A percentile compares a stretch with the other conserved stretches of the same genome.
Evolutionary conservation across 1,140 invertebrate genomes (phyloP).

Genomic region (Halictus rubicundus): DNA sequence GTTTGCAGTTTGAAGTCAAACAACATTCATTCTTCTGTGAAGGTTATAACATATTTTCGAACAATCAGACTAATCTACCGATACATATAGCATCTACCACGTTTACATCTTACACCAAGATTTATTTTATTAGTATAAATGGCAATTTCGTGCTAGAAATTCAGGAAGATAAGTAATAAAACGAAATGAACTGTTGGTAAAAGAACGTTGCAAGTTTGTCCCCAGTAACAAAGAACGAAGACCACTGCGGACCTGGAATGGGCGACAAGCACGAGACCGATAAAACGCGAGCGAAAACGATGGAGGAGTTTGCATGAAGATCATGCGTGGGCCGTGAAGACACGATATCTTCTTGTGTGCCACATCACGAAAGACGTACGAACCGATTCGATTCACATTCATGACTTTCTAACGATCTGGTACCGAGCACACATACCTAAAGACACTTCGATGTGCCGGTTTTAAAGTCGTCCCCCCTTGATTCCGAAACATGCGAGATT

Average conservation of each 20-base stretch:
- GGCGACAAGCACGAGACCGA: slow-evolving; percentile 31
- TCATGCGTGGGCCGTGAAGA: slow-evolving; percentile 58
- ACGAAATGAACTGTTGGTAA: not conserved
- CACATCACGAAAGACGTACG: slow-evolving; percentile 54
- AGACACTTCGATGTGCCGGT: not conserved
- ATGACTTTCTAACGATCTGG: slow-evolving; percentile 60
- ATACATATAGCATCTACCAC: too few relatives aligned
- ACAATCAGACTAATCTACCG: too few relatives aligned
- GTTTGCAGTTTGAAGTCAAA: too few relatives aligned
- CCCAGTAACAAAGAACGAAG: slow-evolving; percentile 9
- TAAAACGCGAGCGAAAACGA: slow-evolving; percentile 44
- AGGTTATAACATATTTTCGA: too few relatives aligned
- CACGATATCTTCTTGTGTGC: slow-evolving; percentile 51
- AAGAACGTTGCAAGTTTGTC: slow-evolving; percentile 26
- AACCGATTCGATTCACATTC: slow-evolving; percentile 54
- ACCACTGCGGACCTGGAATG: slow-evolving; percentile 25
- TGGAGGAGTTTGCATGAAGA: slow-evolving; percentile 43
- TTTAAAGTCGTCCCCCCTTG: slow-evolving; percentile 18
- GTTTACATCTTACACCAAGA: too few relatives aligned
- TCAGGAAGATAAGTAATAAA: not conserved
- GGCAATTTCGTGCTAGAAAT: not conserved
- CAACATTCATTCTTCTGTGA: too few relatives aligned
- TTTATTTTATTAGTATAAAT: too few relatives aligned
- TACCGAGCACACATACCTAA: slow-evolving; percentile 17
- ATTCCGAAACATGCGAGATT: not conserved